Evolutionary conservation across 2,113 vertebrate genomes (phyloP), one percentile per base, ranked within the genome.

Genomic region (Gadus chalcogrammus): DNA sequence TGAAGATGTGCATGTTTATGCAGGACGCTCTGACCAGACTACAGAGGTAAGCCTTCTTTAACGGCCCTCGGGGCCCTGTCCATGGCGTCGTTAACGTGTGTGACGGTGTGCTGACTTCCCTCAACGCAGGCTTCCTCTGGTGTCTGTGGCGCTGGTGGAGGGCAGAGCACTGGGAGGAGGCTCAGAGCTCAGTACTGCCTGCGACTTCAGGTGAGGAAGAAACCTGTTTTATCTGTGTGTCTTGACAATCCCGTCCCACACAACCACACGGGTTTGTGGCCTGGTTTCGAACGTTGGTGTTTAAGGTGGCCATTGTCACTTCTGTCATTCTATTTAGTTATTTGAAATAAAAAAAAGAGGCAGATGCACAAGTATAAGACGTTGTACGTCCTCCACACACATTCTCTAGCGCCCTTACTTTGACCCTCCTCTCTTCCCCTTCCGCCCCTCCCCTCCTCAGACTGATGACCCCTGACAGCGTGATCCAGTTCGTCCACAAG

Each of bases 1-100:
- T 95, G 88, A 89, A 93, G 82, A 93, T 98, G 92, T 97, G 95
- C 71, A 96, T 96, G 95, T 98, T 98, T 83, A 99, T 99, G 97
- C 97, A 99, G 87, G 94, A 92, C 78, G 91, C 91, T 73, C 92
- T 98, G 72, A 96, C 94, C 77, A 94, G 95, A 76, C 89, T 99
- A n/a, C 93, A 90, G 83, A 95, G 97, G 97, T 99, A 94, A 69
- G 65, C 3, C 27, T 52, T 61, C 3, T 5, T n/a, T 35, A 6
- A 3, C 59, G 58, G 63, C 28, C 11, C n/a, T 20, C 20, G 20
- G 20, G 20, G 20, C 1, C 20, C 20, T 20, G 20, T 20, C 20
- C 20, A 20, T 20, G 20, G 20, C 13, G 56, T 17, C 65, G 17
- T 24, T 35, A 16, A 56, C 67, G 15, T 64, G 18, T 73, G 18